Conservation (phyloP, 2,888 invertebrate species). For the Trissoscelio sp. region DNA sequence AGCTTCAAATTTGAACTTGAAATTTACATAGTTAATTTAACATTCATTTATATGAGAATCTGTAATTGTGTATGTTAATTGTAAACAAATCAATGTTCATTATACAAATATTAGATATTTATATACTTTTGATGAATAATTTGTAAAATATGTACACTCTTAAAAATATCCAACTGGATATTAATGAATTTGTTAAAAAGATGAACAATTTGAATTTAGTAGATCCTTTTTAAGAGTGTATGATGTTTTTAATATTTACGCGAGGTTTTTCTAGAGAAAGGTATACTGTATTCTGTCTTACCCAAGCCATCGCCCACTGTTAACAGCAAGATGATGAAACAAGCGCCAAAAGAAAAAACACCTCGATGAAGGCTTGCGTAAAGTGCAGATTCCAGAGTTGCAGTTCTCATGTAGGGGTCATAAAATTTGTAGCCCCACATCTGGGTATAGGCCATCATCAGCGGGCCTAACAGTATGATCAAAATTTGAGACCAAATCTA, state of each 20-base stretch:
- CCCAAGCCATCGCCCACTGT: slow-evolving; percentile 77
- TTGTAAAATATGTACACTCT: no score
- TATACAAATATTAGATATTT: not conserved
- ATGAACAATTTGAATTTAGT: no score
- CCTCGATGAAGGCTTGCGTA: slow-evolving; percentile 75
- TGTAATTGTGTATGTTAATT: not conserved
- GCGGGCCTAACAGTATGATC: slow-evolving; percentile 70
- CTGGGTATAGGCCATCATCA: slow-evolving; percentile 68
- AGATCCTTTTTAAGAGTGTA: no score
- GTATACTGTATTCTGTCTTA: slow-evolving; percentile 60
- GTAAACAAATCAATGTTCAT: not conserved
- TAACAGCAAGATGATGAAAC: slow-evolving; percentile 71
- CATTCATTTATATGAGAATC: not conserved
- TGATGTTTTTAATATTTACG: slow-evolving; percentile 9
- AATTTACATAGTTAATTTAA: not conserved
- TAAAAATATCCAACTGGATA: no score
- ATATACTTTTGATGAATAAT: no score
- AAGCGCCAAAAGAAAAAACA: slow-evolving; percentile 72
- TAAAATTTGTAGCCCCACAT: slow-evolving; percentile 71
- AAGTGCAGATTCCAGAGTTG: slow-evolving; percentile 72
- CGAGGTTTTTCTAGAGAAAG: not conserved
- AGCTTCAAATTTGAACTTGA: not conserved
- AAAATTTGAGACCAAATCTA: slow-evolving; percentile 72
- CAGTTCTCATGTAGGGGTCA: slow-evolving; percentile 72
- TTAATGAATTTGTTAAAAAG: no score